Evolutionary conservation across 2,797 vertebrate genomes (phyloP), one percentile per base, ranked within the genome.

Genomic region (Diceros bicornis): DNA sequence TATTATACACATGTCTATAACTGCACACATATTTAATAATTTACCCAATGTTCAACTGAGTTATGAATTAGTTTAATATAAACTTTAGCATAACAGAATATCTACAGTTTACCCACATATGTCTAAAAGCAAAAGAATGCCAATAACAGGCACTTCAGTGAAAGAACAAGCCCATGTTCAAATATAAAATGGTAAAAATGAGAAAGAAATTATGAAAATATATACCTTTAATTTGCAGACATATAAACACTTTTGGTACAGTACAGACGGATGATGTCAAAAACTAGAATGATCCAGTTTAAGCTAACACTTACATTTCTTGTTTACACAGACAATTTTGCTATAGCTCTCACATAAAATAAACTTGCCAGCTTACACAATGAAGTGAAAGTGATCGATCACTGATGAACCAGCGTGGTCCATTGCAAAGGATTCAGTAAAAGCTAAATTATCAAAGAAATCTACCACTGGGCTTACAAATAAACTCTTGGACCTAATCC

Each of bases 171-270:
- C 57, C 32, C 21, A 66, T 74, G n/a, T 93, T 88, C 72, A 94
- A 71, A 97, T 96, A 97, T 89, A 98, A 98, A 98, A 97, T 92
- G 97, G 90, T 96, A 98, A 75, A 90, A 98, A 92, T 98, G 86
- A 97, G 77, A 98, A 98, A 52, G 91, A 97, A 98, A 87, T 97
- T 99, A 99, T 98, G 98, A 99, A 99, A 99, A 99, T 99, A 99
- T 99, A 99, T 98, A 98, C 98, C 95, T 99, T 99, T 99, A 99
- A 99, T 99, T 98, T 99, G 98, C 98, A 99, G 98, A 99, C 99
- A 99, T 99, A 99, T 98, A 99, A 99, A 99, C 99, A 99, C 98
- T 98, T 99, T 98, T 98, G 98, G 98, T 99, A 99, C 98, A 98
- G 97, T 99, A 99, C 98, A 99, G 98, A 99, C 97, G 98, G 97